Percentiles rank a stretch among this genome's conserved stretches.
Evolutionary conservation across 2,888 invertebrate species (phyloP).

Genomic region (Dicycla oo): DNA sequence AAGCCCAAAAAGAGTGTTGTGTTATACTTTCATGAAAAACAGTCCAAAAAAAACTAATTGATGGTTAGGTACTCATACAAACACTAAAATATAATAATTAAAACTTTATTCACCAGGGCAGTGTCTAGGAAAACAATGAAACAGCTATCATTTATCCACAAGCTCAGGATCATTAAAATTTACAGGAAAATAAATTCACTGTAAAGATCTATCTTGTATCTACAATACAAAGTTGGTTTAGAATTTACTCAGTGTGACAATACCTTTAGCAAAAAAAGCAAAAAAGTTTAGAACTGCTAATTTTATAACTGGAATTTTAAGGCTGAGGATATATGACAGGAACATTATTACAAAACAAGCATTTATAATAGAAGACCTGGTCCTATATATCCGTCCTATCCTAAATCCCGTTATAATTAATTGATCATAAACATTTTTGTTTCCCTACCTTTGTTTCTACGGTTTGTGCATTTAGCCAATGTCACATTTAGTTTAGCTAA

Average conservation of each 20-base stretch:
- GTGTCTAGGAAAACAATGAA: slow-evolving; percentile 54
- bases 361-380: background rate
- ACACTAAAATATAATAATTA: slow-evolving; percentile 16
- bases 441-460: no score
- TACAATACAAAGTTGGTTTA: slow-evolving; percentile 19
- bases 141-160: slow-evolving; percentile 51
- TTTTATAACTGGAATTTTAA: slow-evolving; percentile 6
- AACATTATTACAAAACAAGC: slow-evolving; percentile 23
- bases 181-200: slow-evolving; percentile 28
- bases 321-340: background rate
- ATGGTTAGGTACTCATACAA: background rate
- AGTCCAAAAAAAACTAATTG: background rate
- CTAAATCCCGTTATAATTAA: no score
- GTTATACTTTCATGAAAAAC: background rate
- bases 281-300: slow-evolving; percentile 12
- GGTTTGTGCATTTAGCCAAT: no score
- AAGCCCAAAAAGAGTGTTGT: background rate
- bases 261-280: slow-evolving; percentile 7
- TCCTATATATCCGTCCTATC: no score
- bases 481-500: no score
- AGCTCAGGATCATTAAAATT: slow-evolving; percentile 39
- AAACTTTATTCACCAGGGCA: slow-evolving; percentile 63
- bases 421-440: no score
- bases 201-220: slow-evolving; percentile 26
- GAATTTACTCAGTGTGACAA: slow-evolving; percentile 14